Base-by-base conservation (phyloP, 2,113 vertebrate genomes). In the Trichomycterus rosablanca region DNA sequence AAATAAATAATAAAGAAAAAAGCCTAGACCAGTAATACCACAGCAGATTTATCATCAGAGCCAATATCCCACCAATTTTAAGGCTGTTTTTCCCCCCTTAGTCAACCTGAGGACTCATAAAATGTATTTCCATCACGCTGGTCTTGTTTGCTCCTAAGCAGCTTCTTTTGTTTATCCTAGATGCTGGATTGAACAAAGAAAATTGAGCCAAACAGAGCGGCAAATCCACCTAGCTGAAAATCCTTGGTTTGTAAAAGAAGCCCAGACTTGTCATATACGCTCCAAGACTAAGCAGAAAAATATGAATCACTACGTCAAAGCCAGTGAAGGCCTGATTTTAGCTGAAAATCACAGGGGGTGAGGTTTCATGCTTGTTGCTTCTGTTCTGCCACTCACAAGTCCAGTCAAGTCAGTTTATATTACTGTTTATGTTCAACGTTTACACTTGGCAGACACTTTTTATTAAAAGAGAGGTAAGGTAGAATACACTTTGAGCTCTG, bases 21-120 rank as follows among this genome's bases (percentile, higher is more conserved):
- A 54, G 9, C 10, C 49, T 10, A 8, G 11, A n/a, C 58, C 66
- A 53, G 68, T 26, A 19, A 50, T 32, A 59, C 65, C 34, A n/a
- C n/a, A n/a, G 26, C 49, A 59, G 24, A 58, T 71, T 82, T 70
- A 72, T 76, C 76, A 75, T 59, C 35, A 43, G 8, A 19, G 24
- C 40, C 9, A 9, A 43, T 59, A 60, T 63, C 70, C 70, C 4
- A 39, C 37, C 37, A 46, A 34, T 58, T 26, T 37, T 58, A 3
- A 35, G 15, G 42, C 35, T 68, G 54, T 52, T 65, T 39, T 69
- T 71, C 7, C 18, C 39, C 11, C 11, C 14, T 43, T 20, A 40
- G 24, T n/a, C 37, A 10, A 42, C 26, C 51, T 19, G 14, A 3
- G 32, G 32, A 62, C 23, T 40, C 43, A 2, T 7, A 30, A 50